Conservation (phyloP, 2,797 vertebrate species). For the Orientallactaga sibirica region DNA sequence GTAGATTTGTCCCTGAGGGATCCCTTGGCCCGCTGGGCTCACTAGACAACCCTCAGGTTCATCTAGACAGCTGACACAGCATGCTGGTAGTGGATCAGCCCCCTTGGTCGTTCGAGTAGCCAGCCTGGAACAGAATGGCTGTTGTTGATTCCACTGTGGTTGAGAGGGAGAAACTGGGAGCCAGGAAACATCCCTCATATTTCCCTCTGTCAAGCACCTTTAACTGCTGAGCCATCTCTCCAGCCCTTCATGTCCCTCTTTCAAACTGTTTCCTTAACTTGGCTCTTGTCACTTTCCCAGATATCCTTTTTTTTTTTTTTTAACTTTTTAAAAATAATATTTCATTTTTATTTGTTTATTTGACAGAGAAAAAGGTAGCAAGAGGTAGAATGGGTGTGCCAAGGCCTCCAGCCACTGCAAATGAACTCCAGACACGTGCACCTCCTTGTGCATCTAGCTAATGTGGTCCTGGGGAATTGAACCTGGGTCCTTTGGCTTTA, state of each 20-base stretch:
- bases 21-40: background rate
- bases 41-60: background rate
- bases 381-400: no score
- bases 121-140: background rate
- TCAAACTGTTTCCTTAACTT: background rate
- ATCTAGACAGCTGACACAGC: background rate
- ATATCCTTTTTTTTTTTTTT: background rate
- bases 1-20: background rate
- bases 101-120: background rate
- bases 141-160: no score
- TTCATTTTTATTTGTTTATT: no score
- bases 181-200: background rate
- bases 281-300: background rate
- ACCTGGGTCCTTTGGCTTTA: no score
- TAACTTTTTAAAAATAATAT: no score
- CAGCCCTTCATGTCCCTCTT: background rate
- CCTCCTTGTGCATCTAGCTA: no score
- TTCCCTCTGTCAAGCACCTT: no score
- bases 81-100: background rate
- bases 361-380: no score
- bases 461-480: no score
- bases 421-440: no score
- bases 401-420: no score
- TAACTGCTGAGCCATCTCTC: no score
- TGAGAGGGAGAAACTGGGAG: background rate